Conservation (phyloP, 2,888 invertebrate genomes). For the Plemyria rubiginata region DNA sequence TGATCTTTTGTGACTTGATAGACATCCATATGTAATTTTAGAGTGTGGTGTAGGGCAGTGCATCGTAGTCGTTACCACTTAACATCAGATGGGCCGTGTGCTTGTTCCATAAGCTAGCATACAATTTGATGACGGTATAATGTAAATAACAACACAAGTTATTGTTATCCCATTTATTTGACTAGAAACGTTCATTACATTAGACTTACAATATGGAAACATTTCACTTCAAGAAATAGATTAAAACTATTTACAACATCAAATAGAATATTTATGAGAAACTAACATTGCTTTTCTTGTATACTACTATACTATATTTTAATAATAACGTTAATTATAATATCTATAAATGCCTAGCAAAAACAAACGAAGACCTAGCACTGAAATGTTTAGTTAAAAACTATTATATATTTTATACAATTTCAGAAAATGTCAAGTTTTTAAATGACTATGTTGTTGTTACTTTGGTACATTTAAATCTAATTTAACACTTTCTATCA, state of each 20-base stretch:
- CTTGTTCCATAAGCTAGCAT: too few species aligned
- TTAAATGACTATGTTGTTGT: too few species aligned
- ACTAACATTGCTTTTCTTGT: slow-evolving; percentile 45
- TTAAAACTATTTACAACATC: slow-evolving; percentile 38
- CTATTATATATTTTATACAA: too few species aligned
- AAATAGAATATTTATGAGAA: slow-evolving; percentile 26
- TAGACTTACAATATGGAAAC: slow-evolving; percentile 29
- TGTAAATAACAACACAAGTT: neutral
- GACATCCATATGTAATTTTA: too few species aligned
- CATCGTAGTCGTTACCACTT: too few species aligned
- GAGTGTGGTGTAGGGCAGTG: too few species aligned
- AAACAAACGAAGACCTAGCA: neutral
- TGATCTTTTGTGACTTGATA: too few species aligned
- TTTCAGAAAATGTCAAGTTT: too few species aligned
- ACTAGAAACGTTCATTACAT: slow-evolving; percentile 60
- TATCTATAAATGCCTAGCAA: neutral
- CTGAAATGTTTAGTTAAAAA: too few species aligned
- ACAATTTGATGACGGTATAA: too few species aligned
- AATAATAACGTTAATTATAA: neutral
- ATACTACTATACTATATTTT: slow-evolving; percentile 26
- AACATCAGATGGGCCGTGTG: too few species aligned
- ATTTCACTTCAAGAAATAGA: slow-evolving; percentile 24
- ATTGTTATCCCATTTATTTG: slow-evolving; percentile 28
- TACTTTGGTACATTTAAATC: too few species aligned
- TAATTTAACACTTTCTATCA: neutral